Conservation (phyloP, 2,113 vertebrate genomes). For the Cryptotis parvus region DNA sequence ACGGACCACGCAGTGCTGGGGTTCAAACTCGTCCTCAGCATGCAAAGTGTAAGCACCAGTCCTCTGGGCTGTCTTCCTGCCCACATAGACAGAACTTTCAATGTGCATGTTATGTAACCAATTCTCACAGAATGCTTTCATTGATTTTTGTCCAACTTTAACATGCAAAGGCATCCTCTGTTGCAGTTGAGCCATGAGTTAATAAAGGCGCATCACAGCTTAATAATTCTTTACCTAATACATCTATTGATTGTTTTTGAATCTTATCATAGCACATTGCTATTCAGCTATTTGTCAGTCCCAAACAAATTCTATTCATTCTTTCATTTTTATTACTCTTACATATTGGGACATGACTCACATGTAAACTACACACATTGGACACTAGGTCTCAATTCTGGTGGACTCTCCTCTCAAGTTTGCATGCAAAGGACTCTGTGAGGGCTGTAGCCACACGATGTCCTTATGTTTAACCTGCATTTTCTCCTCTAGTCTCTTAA, state of each 20-base stretch:
- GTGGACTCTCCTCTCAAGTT: neutral
- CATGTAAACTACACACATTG: neutral
- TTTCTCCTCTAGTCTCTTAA: neutral
- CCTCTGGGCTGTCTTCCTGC: too few relatives aligned
- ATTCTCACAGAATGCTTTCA: constrained; percentile 13
- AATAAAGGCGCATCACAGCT: neutral
- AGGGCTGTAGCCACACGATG: neutral
- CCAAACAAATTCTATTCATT: constrained; percentile 28
- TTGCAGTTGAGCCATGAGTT: neutral
- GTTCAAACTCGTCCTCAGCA: too few relatives aligned
- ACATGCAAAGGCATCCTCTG: neutral
- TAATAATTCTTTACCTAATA: constrained; percentile 9
- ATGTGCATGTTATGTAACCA: neutral
- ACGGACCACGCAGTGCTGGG: too few relatives aligned
- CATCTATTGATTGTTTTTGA: neutral
- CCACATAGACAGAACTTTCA: neutral
- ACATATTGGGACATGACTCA: neutral
- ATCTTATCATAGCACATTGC: neutral
- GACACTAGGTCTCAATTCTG: neutral
- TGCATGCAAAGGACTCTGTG: neutral
- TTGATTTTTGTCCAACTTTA: neutral
- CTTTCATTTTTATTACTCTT: neutral
- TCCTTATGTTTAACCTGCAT: neutral
- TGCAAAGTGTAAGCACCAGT: too few relatives aligned
- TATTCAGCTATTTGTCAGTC: neutral